Conservation (phyloP, 2,797 vertebrate genomes). For the Sylvilagus floridanus region DNA sequence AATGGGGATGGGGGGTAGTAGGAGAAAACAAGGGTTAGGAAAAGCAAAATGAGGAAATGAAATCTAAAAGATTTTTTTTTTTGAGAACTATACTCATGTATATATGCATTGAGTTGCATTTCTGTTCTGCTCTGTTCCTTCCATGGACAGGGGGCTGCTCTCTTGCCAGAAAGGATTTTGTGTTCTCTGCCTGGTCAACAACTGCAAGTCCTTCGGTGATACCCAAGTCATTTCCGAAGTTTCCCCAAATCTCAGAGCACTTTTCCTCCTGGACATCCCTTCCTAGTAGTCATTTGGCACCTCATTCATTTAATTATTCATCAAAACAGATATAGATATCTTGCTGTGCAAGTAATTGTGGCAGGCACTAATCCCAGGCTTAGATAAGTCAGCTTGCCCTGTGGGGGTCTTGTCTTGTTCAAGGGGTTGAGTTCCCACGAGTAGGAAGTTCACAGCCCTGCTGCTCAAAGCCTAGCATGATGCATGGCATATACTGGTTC, state of each 20-base stretch:
- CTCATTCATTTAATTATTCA: conserved; percentile 74
- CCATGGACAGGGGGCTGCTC: not conserved
- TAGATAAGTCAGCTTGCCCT: conserved; percentile 49
- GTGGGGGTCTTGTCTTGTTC: conserved; percentile 51
- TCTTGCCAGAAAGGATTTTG: not conserved
- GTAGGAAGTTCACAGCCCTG: not conserved
- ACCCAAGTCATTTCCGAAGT: not conserved
- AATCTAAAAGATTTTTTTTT: not conserved
- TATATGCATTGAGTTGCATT: not conserved
- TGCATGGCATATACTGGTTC: not conserved
- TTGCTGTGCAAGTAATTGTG: conserved; percentile 56
- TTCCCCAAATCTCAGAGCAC: not conserved
- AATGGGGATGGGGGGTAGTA: not conserved
- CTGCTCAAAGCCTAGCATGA: not conserved
- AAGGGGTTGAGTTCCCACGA: conserved; percentile 29
- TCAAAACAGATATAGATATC: conserved; percentile 62
- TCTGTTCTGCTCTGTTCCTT: not conserved
- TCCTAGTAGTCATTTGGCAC: conserved; percentile 54
- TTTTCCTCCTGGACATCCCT: not conserved
- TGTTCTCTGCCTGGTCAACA: not conserved
- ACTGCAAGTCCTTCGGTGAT: not conserved
- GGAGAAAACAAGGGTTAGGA: conserved; percentile 31
- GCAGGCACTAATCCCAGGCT: not conserved
- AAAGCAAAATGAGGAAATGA: conserved; percentile 44
- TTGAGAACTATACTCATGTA: not conserved